Evolutionary conservation across 2,113 vertebrate species (phyloP).

Genomic region (Aspidoscelis tigris): DNA sequence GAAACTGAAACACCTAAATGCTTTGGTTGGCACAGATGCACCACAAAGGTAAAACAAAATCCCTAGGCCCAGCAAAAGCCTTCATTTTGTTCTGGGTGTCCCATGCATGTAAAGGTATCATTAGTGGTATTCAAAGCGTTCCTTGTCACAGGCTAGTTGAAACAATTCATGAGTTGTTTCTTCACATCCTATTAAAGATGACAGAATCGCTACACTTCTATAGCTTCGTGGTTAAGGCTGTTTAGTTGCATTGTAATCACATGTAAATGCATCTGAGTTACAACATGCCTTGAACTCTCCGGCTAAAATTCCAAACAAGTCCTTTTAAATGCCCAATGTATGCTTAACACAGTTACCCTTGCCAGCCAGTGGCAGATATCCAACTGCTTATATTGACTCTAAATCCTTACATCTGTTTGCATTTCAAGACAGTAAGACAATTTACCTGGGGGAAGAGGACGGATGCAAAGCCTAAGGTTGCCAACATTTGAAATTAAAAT

Average conservation of each 20-base stretch:
- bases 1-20: constrained; percentile 1
- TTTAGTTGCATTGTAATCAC: constrained; percentile 16
- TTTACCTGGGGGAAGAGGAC: background rate
- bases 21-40: background rate
- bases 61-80: background rate
- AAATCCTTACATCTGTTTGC: background rate
- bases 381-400: background rate
- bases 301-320: background rate
- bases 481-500: background rate
- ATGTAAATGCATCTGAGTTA: constrained; percentile 11
- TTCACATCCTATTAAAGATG: constrained; percentile 26
- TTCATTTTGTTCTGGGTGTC: background rate
- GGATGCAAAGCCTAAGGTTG: background rate
- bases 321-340: constrained; percentile 1
- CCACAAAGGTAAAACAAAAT: background rate
- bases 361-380: background rate
- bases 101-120: constrained; percentile 21
- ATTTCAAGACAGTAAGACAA: background rate
- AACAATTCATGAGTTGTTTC: constrained; percentile 16
- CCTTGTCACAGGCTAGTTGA: constrained; percentile 24
- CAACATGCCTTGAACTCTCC: constrained; percentile 4
- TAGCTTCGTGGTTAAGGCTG: background rate
- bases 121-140: constrained; percentile 27
- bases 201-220: background rate
- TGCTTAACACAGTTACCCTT: background rate